Conservation (phyloP, 1,140 invertebrate species). For the Apis cerana region DNA sequence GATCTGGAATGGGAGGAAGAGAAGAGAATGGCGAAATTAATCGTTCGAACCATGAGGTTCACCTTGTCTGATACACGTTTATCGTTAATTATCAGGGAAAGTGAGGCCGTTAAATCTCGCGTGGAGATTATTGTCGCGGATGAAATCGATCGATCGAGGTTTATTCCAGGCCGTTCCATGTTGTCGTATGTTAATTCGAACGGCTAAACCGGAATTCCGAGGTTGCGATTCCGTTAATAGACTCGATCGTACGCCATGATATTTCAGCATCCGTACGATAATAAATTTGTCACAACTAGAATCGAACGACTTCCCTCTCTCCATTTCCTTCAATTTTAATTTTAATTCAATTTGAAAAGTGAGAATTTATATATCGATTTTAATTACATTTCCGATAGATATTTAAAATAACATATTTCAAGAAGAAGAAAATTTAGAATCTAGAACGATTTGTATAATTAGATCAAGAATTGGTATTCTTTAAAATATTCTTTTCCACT, state of each 20-base stretch:
- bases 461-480: no score
- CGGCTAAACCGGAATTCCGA: slow-evolving; percentile 32
- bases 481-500: no score
- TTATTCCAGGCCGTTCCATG: neutral
- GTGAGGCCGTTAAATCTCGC: slow-evolving; percentile 13
- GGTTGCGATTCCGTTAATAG: slow-evolving; percentile 7
- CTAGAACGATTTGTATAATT: no score
- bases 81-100: slow-evolving; percentile 42
- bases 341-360: no score
- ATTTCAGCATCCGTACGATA: neutral
- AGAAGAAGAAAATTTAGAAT: no score
- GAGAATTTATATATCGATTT: no score
- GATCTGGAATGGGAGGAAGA: neutral
- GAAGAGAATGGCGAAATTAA: slow-evolving; percentile 43
- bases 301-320: neutral
- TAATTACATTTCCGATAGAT: no score
- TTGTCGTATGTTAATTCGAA: slow-evolving; percentile 43
- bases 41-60: slow-evolving; percentile 17
- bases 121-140: neutral
- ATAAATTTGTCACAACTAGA: neutral
- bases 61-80: slow-evolving; percentile 37
- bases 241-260: slow-evolving; percentile 9
- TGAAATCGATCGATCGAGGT: slow-evolving; percentile 18
- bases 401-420: no score
- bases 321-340: neutral